These are phyloP conservation scores for Echinarachnius parma DNA, from an alignment of 53 echinoderm and acorn worm genomes.

Conservation along the genomic window DNA sequence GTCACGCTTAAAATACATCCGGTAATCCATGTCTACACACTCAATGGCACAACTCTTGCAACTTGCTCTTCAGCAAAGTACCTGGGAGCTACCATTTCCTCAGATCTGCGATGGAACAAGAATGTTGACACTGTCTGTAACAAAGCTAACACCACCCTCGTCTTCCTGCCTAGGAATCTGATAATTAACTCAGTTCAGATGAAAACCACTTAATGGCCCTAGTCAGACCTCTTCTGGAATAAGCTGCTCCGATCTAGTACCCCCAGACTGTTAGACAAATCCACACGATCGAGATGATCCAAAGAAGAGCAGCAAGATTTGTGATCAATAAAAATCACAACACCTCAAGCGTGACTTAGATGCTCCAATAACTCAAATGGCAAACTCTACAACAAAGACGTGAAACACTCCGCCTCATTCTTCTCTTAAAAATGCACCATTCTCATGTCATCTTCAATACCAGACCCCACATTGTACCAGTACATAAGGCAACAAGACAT, in stretches of 20 bases:
- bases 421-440: too few species aligned
- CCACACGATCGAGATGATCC: slow-evolving; percentile 12
- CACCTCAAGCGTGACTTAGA: slow-evolving; percentile 1
- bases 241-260: slow-evolving; percentile 1
- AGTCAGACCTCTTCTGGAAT: not conserved
- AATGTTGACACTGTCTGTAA: slow-evolving; percentile 25
- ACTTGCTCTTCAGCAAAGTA: slow-evolving; percentile 18
- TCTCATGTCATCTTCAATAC: too few species aligned
- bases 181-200: not conserved
- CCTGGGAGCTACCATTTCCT: slow-evolving; percentile 32
- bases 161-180: slow-evolving; percentile 7
- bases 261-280: slow-evolving; percentile 11
- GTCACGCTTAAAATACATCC: slow-evolving; percentile 36
- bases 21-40: not conserved
- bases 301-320: slow-evolving; percentile 15
- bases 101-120: slow-evolving; percentile 39
- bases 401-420: slow-evolving; percentile 3
- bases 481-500: too few species aligned
- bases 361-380: not conserved
- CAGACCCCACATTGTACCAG: too few species aligned
- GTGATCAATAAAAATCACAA: slow-evolving; percentile 9
- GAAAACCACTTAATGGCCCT: not conserved
- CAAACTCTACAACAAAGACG: slow-evolving; percentile 6
- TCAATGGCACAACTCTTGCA: slow-evolving; percentile 26
- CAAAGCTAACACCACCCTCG: slow-evolving; percentile 28